phyloP scores from a whole-genome alignment of 2,888 invertebrate species.

The Thereva unica region DNA sequence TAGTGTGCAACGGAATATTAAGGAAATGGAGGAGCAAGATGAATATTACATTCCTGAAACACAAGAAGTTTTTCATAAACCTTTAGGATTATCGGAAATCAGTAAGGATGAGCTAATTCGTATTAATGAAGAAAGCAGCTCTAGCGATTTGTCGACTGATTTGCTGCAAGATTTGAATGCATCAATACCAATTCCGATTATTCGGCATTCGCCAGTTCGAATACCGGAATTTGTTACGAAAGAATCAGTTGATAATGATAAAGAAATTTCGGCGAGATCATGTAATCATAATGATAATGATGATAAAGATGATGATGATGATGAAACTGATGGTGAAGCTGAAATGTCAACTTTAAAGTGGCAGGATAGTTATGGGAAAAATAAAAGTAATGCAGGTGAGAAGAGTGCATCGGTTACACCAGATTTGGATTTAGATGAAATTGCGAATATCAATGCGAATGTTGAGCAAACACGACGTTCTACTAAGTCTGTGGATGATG shows the following conservation, averaged over 20 bases:
- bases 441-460: neutral
- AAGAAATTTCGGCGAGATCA: no score
- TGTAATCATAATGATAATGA: neutral
- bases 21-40: slow-evolving; percentile 43
- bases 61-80: slow-evolving; percentile 43
- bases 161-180: neutral
- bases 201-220: neutral
- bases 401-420: slow-evolving; percentile 21
- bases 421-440: slow-evolving; percentile 13
- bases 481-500: neutral
- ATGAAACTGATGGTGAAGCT: slow-evolving; percentile 40
- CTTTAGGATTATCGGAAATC: neutral
- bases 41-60: slow-evolving; percentile 50
- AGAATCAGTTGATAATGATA: no score
- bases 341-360: slow-evolving; percentile 42
- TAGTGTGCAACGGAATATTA: slow-evolving; percentile 30
- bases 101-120: slow-evolving; percentile 37
- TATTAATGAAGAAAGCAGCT: slow-evolving; percentile 41
- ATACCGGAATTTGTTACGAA: neutral
- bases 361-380: slow-evolving; percentile 18
- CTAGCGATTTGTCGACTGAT: slow-evolving; percentile 42
- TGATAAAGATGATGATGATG: slow-evolving; percentile 31
- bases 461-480: neutral
- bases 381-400: neutral
- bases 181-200: neutral